These are phyloP conservation scores for Gonocerus acuteangulatus DNA, from an alignment of 2,888 invertebrate species.

Conservation along the genomic window DNA sequence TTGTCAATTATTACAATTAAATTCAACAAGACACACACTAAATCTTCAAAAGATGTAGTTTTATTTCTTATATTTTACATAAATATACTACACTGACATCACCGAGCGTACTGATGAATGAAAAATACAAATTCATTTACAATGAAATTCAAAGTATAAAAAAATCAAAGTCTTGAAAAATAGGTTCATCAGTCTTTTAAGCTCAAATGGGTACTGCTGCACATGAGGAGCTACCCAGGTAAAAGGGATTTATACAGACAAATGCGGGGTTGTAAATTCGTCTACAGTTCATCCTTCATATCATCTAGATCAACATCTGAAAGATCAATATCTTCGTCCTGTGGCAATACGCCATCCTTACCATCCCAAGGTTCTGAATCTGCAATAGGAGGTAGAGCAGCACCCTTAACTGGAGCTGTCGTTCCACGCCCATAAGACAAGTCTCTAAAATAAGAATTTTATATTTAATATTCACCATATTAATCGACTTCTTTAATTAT, in stretches of 20 bases:
- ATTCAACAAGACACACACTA: too few relatives aligned
- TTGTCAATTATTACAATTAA: too few relatives aligned
- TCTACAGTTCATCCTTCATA: constrained; percentile 56
- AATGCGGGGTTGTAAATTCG: not conserved
- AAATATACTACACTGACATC: too few relatives aligned
- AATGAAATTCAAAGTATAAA: not conserved
- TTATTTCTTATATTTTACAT: too few relatives aligned
- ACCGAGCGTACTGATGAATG: too few relatives aligned
- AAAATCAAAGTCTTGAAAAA: not conserved
- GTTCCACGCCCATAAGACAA: constrained; percentile 88
- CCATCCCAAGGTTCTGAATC: constrained; percentile 83
- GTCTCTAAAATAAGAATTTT: constrained; percentile 60
- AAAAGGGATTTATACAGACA: too few relatives aligned
- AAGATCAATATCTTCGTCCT: constrained; percentile 83
- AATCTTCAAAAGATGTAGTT: too few relatives aligned
- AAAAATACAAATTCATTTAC: too few relatives aligned
- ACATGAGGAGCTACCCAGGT: too few relatives aligned
- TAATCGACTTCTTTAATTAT: too few relatives aligned
- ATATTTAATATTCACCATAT: too few relatives aligned
- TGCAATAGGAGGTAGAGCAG: constrained; percentile 64
- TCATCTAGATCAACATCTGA: constrained; percentile 74
- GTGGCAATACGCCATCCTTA: constrained; percentile 78
- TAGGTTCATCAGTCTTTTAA: constrained; percentile 13
- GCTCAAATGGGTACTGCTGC: constrained; percentile 7
- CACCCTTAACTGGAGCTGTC: constrained; percentile 78